Evolutionary conservation across 1,140 invertebrate species (phyloP).

Genomic region (Acromyrmex echinatior): DNA sequence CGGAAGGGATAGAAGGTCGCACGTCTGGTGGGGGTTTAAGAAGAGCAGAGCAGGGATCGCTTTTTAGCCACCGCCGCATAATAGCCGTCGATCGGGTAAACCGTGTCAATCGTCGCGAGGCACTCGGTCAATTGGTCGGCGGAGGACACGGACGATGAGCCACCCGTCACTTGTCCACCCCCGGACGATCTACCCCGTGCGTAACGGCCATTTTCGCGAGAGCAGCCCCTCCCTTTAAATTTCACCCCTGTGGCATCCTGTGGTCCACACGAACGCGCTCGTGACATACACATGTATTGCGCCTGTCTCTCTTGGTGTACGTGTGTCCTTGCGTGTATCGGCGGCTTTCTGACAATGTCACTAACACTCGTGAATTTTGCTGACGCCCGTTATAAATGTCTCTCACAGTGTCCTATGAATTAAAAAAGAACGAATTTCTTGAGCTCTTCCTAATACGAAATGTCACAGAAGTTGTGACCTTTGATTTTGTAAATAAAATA

Average conservation of each 20-base stretch:
- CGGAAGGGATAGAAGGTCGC: constrained; percentile 71
- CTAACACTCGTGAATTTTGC: constrained; percentile 52
- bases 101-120: constrained; percentile 76
- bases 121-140: constrained; percentile 77
- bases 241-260: constrained; percentile 70
- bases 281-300: constrained; percentile 55
- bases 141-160: constrained; percentile 74
- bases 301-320: constrained; percentile 32
- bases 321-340: constrained; percentile 20
- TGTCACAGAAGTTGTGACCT: constrained; percentile 37
- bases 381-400: constrained; percentile 64
- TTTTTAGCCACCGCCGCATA: constrained; percentile 78
- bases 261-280: constrained; percentile 64
- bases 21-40: constrained; percentile 77
- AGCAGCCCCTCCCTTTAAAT: constrained; percentile 83
- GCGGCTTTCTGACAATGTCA: constrained; percentile 43
- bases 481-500: not conserved
- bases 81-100: constrained; percentile 79
- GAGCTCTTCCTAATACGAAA: constrained; percentile 20
- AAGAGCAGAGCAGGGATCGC: constrained; percentile 73
- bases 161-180: constrained; percentile 78
- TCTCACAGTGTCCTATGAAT: constrained; percentile 43
- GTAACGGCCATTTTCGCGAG: constrained; percentile 82
- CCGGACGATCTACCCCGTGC: constrained; percentile 78
- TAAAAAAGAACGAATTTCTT: constrained; percentile 55